Evolutionary conservation across 2,888 invertebrate species (phyloP), one percentile per base, ranked within the genome.

Genomic region (Tineola bisselliella): DNA sequence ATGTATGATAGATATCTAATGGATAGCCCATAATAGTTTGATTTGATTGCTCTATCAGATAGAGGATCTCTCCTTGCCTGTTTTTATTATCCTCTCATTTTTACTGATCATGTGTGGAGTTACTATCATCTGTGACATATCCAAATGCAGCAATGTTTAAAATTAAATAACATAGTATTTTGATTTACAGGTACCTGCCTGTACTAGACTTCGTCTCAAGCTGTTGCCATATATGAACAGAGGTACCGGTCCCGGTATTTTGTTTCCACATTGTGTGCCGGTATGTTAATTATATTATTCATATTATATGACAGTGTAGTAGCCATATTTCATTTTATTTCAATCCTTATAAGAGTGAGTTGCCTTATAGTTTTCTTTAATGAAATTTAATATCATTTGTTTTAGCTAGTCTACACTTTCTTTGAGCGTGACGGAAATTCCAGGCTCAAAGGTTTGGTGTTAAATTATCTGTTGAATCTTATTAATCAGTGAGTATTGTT

Each of bases 401-500:
- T 25, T 25, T 6, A 25, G 25, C 6, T 25, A 25, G 2, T 25
- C 6, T 25, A 25, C 25, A 25, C 95, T 2, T 81, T 97, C 11
- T 96, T 94, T 76, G 96, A 95, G 30, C 89, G 89, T 3, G 93
- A 93, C 68, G 94, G 95, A 0, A 96, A 96, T 79, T 88, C 92
- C 0, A 92, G 95, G 67, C 89, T 97, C 62, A 94, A 95, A 68
- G 91, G 91, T 6, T 86, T 94, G 77, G 93, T 95, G 0, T 83
- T 97, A 12, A 93, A 93, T 76, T 96, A 94, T 79, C 90, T 94
- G 11, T 89, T 92, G 62, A 93, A 94, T 69, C 90, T 96, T 57
- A 91, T 96, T 56, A 90, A 91, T 74, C 91, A 92, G 95, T 95
- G 83, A 89, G 92, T 88, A 58, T 30, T 19, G 12, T 31, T 38